phyloP scores from a whole-genome alignment of 2,113 vertebrate species.

The Chlamydotis undulata region DNA sequence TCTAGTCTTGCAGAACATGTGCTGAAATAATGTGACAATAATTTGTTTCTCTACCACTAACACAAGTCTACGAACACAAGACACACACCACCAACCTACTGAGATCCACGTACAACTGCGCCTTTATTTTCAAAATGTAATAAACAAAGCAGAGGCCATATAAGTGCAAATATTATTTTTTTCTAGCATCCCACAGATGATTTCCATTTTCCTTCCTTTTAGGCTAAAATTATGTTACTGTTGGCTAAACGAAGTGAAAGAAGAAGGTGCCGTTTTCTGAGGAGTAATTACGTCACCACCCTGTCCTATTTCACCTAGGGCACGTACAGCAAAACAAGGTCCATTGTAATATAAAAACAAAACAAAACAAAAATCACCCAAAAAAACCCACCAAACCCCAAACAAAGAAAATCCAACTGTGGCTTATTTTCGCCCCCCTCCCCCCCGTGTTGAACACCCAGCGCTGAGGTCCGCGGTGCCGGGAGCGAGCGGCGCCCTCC shows the following conservation, averaged over 20 bases:
- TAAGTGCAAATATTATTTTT: not conserved
- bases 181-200: not conserved
- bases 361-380: too few relatives aligned
- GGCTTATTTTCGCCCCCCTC: not conserved
- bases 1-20: accelerated
- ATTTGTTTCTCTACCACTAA: not conserved
- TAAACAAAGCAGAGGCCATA: not conserved
- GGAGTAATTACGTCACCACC: not conserved
- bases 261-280: not conserved
- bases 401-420: not conserved
- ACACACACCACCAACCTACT: not conserved
- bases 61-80: not conserved
- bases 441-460: not conserved
- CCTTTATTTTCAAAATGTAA: not conserved
- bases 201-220: not conserved
- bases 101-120: not conserved
- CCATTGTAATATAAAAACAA: not conserved
- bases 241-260: not conserved
- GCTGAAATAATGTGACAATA: not conserved
- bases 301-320: not conserved
- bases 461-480: not conserved
- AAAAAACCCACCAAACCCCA: too few relatives aligned
- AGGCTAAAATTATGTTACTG: not conserved
- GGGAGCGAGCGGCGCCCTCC: not conserved
- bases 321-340: not conserved